Percentiles rank a stretch among this genome's conserved stretches.
Conservation (phyloP, 2,888 invertebrate species). For the Meteorus colon region DNA sequence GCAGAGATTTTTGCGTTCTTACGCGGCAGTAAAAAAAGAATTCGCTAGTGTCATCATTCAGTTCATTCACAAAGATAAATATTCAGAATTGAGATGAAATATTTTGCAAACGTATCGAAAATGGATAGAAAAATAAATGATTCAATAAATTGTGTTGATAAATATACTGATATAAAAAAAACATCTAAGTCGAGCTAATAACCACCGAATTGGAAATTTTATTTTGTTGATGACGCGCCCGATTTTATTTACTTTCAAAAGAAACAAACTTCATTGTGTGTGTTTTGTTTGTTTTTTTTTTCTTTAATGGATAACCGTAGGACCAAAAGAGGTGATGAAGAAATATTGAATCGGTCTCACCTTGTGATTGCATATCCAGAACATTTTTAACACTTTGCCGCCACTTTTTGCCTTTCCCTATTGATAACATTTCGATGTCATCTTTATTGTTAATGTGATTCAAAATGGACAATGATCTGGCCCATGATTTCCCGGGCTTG, state of each 20-base stretch:
- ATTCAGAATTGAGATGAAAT: neutral
- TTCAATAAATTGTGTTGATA: neutral
- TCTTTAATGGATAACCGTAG: neutral
- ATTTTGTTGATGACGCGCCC: constrained; percentile 47
- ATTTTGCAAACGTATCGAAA: neutral
- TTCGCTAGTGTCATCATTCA: constrained; percentile 18
- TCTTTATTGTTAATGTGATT: constrained; percentile 74
- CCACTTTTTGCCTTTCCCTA: constrained; percentile 76
- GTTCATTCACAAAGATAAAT: neutral
- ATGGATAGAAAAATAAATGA: neutral
- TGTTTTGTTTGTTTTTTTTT: neutral
- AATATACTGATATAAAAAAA: neutral
- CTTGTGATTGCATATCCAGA: constrained; percentile 76
- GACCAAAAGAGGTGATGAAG: neutral
- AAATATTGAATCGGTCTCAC: constrained; percentile 60
- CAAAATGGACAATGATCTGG: constrained; percentile 79
- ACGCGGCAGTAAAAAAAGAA: constrained; percentile 17
- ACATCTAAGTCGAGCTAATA: neutral
- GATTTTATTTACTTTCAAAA: neutral
- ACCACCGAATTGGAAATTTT: constrained; percentile 20
- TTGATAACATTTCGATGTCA: constrained; percentile 72
- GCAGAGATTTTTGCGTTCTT: constrained; percentile 37
- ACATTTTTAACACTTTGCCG: constrained; percentile 76
- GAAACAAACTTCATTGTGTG: constrained; percentile 18
- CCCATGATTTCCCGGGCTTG: constrained; percentile 82